These are phyloP conservation scores for Neoniphon sammara DNA, from an alignment of 2,797 vertebrate genomes.

Conservation along the genomic window DNA sequence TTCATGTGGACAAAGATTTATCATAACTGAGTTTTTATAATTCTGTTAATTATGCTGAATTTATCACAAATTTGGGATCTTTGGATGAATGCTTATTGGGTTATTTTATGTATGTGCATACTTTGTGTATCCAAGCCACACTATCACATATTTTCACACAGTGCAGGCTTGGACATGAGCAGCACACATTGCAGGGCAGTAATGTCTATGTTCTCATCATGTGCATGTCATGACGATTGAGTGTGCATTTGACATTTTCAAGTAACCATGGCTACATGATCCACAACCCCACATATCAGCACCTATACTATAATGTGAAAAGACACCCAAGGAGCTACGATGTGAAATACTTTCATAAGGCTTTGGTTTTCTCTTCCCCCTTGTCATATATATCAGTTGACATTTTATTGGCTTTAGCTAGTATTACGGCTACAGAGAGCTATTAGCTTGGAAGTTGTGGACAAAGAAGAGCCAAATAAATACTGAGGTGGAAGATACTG, in stretches of 20 bases:
- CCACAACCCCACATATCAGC: slow-evolving; percentile 27
- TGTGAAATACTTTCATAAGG: slow-evolving; percentile 14
- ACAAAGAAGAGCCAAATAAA: slow-evolving; percentile 9
- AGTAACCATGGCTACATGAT: slow-evolving; percentile 41
- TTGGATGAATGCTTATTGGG: slow-evolving; percentile 54
- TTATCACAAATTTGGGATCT: slow-evolving; percentile 14
- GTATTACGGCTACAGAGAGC: slow-evolving; percentile 14
- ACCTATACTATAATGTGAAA: slow-evolving; percentile 10
- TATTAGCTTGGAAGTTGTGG: slow-evolving; percentile 25
- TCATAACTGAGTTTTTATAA: background rate
- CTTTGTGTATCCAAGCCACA: background rate
- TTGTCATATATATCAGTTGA: slow-evolving; percentile 3
- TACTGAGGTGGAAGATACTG: background rate
- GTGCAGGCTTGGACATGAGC: background rate
- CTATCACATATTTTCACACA: slow-evolving; percentile 4
- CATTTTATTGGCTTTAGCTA: slow-evolving; percentile 15
- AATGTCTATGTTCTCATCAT: slow-evolving; percentile 26
- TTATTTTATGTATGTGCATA: background rate
- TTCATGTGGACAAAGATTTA: background rate
- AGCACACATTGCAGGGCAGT: background rate
- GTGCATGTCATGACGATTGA: slow-evolving; percentile 22
- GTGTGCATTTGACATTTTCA: slow-evolving; percentile 23
- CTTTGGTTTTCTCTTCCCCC: background rate
- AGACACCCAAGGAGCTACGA: slow-evolving; percentile 5
- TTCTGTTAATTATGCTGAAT: slow-evolving; percentile 59